Base-by-base conservation (phyloP, 1,140 invertebrate genomes). In the Scaptomyza pallida region DNA sequence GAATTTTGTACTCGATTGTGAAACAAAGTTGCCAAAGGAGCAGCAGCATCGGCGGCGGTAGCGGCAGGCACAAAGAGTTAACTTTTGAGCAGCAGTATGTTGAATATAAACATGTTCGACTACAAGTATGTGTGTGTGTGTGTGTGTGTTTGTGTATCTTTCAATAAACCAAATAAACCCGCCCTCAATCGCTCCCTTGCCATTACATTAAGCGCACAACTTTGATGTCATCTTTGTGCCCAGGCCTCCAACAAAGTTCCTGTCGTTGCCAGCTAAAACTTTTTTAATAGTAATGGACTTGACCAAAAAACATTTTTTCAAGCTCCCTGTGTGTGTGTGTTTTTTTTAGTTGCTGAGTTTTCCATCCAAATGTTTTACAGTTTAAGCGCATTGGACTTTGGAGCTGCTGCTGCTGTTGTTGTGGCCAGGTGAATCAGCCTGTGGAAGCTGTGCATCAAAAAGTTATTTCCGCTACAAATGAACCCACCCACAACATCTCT, bases 231-330 rank as follows among this genome's bases (percentile, higher is more conserved):
- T 85, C 81, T 85, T 81, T 81, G 81, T 85, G 81, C 73, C 75
- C 80, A 86, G 81, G 62, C 80, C 47, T 23, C 41, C 35, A 64
- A 75, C 62, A 86, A 85, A 85, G 72, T 85, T 54, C 6, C 40
- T 54, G 45, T 48, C 50, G 55, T 44, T 16, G 41, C 55, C 75
- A 63, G 62, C 65, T 69, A 62, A 78, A 86, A 85, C 82, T 82
- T 86, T 86, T 85, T 85, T 85, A 86, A 85, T 86, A 85, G 81
- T 86, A 86, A 85, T 85, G 77, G 77, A 85, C 81, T 86, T 72
- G 19, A 48, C 56, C 63, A 54, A 68, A 72, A 30, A 72, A 43
- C 41, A 35, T 60, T 59, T 72, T 67, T 67, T 60, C 13, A 41
- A 10, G 10, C 5, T 40, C 9, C 17, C 6, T 50, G 37, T 51